Evolutionary conservation across 2,797 vertebrate genomes (phyloP).

Genomic region (Rhincodon typus): DNA sequence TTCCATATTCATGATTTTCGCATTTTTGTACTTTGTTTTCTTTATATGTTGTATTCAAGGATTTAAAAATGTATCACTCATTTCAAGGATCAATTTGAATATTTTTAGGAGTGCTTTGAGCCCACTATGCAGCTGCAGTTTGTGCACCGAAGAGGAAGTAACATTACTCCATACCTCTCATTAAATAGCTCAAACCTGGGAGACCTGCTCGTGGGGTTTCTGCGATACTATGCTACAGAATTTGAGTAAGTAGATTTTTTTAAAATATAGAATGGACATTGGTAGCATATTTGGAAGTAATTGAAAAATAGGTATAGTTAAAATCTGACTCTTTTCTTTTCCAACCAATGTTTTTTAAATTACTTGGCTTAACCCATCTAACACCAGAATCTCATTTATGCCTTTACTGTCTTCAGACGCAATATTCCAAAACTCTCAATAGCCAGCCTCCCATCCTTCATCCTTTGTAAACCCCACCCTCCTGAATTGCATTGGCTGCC

Average conservation of each 20-base stretch:
- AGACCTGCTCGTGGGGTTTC: slow-evolving; percentile 82
- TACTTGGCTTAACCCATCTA: neutral
- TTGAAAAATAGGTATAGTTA: neutral
- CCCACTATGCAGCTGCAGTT: slow-evolving; percentile 70
- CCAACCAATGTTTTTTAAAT: neutral
- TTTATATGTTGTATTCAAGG: neutral
- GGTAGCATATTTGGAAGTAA: neutral
- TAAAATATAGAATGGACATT: neutral
- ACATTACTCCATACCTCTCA: slow-evolving; percentile 73
- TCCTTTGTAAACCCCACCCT: neutral
- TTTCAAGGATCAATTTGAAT: slow-evolving; percentile 41
- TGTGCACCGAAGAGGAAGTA: slow-evolving; percentile 70
- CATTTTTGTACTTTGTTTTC: neutral
- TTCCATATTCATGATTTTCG: neutral
- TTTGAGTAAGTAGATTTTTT: slow-evolving; percentile 74
- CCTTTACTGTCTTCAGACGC: neutral
- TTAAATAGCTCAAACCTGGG: slow-evolving; percentile 80
- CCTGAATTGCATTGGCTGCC: neutral
- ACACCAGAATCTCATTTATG: neutral
- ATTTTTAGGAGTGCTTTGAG: slow-evolving; percentile 75
- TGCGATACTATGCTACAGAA: slow-evolving; percentile 81
- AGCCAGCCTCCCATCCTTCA: neutral
- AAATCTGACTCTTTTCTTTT: neutral
- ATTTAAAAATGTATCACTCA: slow-evolving; percentile 40
- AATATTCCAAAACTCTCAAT: neutral